These are phyloP conservation scores for Standfussiana lucernea DNA, from an alignment of 2,888 invertebrate genomes.

Conservation along the genomic window DNA sequence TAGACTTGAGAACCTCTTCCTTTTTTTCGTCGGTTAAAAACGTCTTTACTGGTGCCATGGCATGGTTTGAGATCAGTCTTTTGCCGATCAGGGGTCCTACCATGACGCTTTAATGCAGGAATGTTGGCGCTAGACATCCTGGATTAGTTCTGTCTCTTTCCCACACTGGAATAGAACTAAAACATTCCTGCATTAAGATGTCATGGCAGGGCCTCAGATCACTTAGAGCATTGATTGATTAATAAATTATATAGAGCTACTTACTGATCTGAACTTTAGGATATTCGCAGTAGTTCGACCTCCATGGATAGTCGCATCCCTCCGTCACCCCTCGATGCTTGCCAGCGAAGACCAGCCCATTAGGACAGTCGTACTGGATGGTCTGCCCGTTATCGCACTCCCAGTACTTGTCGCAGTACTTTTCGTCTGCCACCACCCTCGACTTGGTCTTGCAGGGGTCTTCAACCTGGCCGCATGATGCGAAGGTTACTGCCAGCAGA, in stretches of 20 bases:
- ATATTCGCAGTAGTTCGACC: constrained; percentile 95
- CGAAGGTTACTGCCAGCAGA: constrained; percentile 75
- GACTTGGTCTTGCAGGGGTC: constrained; percentile 96
- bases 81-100: no score
- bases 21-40: not conserved
- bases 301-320: constrained; percentile 97
- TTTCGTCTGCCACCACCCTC: constrained; percentile 94
- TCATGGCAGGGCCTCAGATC: no score
- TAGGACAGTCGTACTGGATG: constrained; percentile 96
- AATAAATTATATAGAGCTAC: constrained; percentile 80
- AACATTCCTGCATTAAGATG: no score
- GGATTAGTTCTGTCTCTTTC: no score
- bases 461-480: constrained; percentile 88
- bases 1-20: no score
- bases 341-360: constrained; percentile 97
- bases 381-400: constrained; percentile 96
- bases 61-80: not conserved
- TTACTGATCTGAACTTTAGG: constrained; percentile 92
- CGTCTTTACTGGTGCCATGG: not conserved
- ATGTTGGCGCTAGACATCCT: no score
- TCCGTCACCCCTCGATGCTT: constrained; percentile 97
- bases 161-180: no score
- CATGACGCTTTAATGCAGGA: no score
- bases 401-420: constrained; percentile 95
- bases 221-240: not conserved